phyloP scores from a whole-genome alignment of 1,140 invertebrate genomes.

The Colletes gigas region DNA sequence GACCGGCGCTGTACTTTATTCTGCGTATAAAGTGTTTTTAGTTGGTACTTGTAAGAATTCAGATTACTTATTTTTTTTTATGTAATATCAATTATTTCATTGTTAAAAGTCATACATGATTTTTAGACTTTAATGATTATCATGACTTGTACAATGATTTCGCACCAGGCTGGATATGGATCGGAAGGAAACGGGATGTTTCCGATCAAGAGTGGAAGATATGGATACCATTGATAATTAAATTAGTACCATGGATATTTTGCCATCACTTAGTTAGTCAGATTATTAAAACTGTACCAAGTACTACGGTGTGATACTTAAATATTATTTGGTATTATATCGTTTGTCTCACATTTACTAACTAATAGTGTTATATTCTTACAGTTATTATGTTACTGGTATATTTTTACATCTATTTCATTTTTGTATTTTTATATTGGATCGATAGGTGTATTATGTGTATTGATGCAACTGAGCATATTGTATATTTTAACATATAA shows the following conservation, averaged over 20 bases:
- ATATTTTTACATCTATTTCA: slow-evolving; percentile 66
- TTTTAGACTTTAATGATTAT: slow-evolving; percentile 73
- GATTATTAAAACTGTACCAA: slow-evolving; percentile 66
- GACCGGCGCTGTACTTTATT: slow-evolving; percentile 72
- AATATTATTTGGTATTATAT: slow-evolving; percentile 25
- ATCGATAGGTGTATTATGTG: slow-evolving; percentile 67
- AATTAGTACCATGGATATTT: slow-evolving; percentile 76
- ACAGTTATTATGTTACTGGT: slow-evolving; percentile 74
- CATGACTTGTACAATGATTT: slow-evolving; percentile 73
- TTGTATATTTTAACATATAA: slow-evolving; percentile 72
- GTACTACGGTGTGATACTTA: slow-evolving; percentile 47
- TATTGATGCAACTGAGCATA: slow-evolving; percentile 73
- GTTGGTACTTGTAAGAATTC: slow-evolving; percentile 69
- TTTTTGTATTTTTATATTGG: slow-evolving; percentile 73
- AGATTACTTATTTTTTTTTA: slow-evolving; percentile 10
- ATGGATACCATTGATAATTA: slow-evolving; percentile 76
- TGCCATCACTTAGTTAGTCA: slow-evolving; percentile 75
- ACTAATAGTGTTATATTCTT: slow-evolving; percentile 49
- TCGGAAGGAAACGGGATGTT: slow-evolving; percentile 78
- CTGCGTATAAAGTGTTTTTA: slow-evolving; percentile 72
- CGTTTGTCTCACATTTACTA: slow-evolving; percentile 4
- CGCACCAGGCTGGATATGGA: slow-evolving; percentile 76
- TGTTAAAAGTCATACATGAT: slow-evolving; percentile 21
- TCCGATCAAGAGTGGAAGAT: slow-evolving; percentile 83
- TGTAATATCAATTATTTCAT: not conserved